These are phyloP conservation scores for Leucophora obtusa DNA, from an alignment of 2,888 invertebrate genomes.

Conservation along the genomic window DNA sequence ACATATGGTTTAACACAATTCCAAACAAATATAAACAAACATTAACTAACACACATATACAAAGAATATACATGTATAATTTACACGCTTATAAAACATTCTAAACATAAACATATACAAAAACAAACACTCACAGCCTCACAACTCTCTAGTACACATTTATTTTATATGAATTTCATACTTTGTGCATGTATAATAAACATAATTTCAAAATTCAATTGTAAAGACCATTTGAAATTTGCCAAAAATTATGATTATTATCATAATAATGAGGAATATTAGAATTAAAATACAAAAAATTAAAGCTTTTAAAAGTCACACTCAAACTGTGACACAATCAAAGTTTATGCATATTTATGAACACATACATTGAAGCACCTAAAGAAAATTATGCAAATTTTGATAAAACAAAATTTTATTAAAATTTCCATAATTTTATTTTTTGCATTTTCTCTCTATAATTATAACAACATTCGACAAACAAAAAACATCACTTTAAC, in stretches of 20 bases:
- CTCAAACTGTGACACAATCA: slow-evolving; percentile 17
- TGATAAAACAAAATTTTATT: slow-evolving; percentile 8
- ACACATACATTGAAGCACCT: slow-evolving; percentile 29
- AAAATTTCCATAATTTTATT: not conserved
- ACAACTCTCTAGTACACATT: not conserved
- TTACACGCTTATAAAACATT: not conserved
- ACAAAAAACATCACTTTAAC: slow-evolving; percentile 32
- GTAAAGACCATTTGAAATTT: not conserved
- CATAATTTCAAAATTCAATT: not conserved
- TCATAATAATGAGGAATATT: not conserved
- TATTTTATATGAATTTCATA: not conserved
- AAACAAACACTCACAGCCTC: not conserved
- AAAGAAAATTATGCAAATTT: slow-evolving; percentile 54
- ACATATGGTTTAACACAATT: slow-evolving; percentile 28
- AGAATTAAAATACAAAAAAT: not conserved
- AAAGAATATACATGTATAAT: not conserved
- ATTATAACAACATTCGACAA: not conserved
- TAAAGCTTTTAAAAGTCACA: slow-evolving; percentile 3
- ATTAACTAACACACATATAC: not conserved
- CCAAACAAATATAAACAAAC: slow-evolving; percentile 8
- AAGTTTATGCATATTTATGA: not conserved
- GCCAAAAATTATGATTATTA: not conserved
- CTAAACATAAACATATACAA: no score
- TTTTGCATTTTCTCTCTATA: no score
- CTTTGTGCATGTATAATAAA: not conserved